Percentiles rank a stretch among this genome's conserved stretches.
Evolutionary conservation across 2,797 vertebrate species (phyloP).

Genomic region (Artibeus lituratus): DNA sequence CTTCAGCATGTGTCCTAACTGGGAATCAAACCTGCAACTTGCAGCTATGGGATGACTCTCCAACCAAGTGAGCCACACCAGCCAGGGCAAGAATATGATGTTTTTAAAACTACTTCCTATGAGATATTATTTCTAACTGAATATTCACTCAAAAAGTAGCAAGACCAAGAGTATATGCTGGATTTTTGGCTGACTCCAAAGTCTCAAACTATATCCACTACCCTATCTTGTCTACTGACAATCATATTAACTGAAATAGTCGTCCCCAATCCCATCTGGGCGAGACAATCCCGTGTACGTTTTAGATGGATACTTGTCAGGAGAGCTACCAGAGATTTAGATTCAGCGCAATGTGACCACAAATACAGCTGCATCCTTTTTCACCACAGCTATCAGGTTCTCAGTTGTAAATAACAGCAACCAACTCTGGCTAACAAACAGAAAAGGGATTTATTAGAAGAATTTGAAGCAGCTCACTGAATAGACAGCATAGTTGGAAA

Average conservation of each 20-base stretch:
- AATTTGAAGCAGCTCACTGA: neutral
- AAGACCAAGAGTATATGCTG: neutral
- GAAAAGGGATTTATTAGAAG: neutral
- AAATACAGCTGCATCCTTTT: neutral
- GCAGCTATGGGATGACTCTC: neutral
- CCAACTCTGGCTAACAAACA: neutral
- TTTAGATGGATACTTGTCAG: neutral
- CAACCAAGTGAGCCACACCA: neutral
- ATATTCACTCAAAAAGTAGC: neutral
- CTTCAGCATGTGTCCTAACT: neutral
- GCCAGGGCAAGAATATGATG: neutral
- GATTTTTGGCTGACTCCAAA: neutral
- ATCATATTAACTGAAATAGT: neutral
- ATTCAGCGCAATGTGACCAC: neutral
- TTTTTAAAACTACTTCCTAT: constrained; percentile 4
- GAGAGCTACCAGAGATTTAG: neutral
- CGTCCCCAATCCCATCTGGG: neutral
- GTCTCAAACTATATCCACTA: neutral
- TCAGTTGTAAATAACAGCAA: constrained; percentile 2
- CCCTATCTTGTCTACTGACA: neutral
- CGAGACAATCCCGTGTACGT: neutral
- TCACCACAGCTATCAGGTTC: neutral
- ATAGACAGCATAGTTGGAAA: neutral
- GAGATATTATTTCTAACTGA: neutral
- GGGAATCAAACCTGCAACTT: neutral